Conservation (phyloP, 2,113 vertebrate species). For the Lepisosteus oculatus region DNA sequence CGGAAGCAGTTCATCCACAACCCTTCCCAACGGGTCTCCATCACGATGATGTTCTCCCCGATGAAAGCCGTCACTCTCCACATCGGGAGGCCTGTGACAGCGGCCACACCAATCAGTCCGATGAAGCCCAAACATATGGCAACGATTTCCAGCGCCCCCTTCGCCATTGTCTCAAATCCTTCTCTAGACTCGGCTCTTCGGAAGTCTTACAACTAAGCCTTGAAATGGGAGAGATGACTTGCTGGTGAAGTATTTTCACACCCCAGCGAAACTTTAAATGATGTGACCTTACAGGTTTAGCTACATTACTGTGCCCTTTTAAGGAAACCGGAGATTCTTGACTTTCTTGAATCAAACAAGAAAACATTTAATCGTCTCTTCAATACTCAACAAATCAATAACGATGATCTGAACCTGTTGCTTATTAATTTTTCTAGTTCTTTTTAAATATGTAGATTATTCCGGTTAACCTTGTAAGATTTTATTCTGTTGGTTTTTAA, state of each 20-base stretch:
- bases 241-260: slow-evolving; percentile 46
- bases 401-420: too few species aligned
- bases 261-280: slow-evolving; percentile 45
- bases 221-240: slow-evolving; percentile 34
- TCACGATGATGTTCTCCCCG: slow-evolving; percentile 72
- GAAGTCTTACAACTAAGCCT: background rate
- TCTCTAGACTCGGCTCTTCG: slow-evolving; percentile 38
- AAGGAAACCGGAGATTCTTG: slow-evolving; percentile 30
- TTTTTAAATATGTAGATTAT: too few species aligned
- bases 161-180: slow-evolving; percentile 42
- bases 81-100: slow-evolving; percentile 84
- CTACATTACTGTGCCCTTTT: slow-evolving; percentile 34
- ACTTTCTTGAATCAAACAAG: slow-evolving; percentile 27
- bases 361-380: too few species aligned
- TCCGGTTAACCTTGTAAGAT: too few species aligned
- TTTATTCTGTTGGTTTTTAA: too few species aligned
- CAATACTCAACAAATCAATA: background rate
- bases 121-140: slow-evolving; percentile 76
- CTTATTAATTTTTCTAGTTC: too few species aligned
- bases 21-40: slow-evolving; percentile 86
- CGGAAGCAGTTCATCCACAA: slow-evolving; percentile 90
- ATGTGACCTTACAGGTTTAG: slow-evolving; percentile 57
- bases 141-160: slow-evolving; percentile 67
- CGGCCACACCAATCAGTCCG: slow-evolving; percentile 76
- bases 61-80: slow-evolving; percentile 90